A percentile compares a stretch with the other conserved stretches of the same genome.
Evolutionary conservation across 2,888 invertebrate genomes (phyloP).

Genomic region (Mythimna lalbum): DNA sequence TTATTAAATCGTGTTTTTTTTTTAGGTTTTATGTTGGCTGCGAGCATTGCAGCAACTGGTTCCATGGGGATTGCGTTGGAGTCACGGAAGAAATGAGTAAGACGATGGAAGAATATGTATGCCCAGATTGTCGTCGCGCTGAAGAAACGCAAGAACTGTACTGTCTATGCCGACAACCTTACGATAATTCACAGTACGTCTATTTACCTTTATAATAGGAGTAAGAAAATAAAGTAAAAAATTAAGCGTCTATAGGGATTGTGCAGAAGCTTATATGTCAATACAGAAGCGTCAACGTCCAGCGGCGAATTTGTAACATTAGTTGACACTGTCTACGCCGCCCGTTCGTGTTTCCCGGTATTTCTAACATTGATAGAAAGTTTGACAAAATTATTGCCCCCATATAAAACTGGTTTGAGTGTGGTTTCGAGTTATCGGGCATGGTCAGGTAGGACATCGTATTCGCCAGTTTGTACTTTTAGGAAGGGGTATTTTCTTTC

Average conservation of each 20-base stretch:
- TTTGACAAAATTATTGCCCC: too few relatives aligned
- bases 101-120: slow-evolving; percentile 97
- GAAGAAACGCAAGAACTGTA: slow-evolving; percentile 97
- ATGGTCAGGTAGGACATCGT: too few relatives aligned
- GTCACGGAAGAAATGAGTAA: slow-evolving; percentile 98
- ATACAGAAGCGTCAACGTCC: background rate
- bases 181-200: slow-evolving; percentile 98
- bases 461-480: too few relatives aligned
- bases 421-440: background rate
- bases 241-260: background rate
- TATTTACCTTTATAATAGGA: slow-evolving; percentile 2
- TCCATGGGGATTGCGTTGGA: slow-evolving; percentile 99
- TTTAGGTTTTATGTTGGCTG: slow-evolving; percentile 98
- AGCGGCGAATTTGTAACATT: background rate
- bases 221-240: background rate
- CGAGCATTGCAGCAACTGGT: slow-evolving; percentile 99
- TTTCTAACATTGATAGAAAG: background rate
- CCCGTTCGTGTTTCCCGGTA: background rate
- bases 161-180: slow-evolving; percentile 98
- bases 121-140: slow-evolving; percentile 96
- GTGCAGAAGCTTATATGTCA: background rate
- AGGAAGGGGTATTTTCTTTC: too few relatives aligned
- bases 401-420: too few relatives aligned
- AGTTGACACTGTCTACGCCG: background rate
- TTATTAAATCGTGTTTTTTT: slow-evolving; percentile 37